Evolutionary conservation across 2,113 vertebrate genomes (phyloP), one percentile per base, ranked within the genome.

Genomic region (Nerophis lumbriciformis): DNA sequence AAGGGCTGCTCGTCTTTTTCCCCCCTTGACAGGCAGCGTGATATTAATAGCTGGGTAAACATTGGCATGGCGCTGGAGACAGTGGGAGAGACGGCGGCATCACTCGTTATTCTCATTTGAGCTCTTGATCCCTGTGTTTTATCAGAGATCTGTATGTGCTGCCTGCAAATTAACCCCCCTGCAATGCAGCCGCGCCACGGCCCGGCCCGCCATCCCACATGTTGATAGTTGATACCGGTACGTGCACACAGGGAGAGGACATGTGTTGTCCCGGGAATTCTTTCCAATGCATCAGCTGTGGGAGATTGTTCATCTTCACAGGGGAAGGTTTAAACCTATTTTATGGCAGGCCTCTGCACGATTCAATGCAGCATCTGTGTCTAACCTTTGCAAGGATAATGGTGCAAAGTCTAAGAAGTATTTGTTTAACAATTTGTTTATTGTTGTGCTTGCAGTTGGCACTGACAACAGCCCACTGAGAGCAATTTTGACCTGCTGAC

Each of bases 31-130:
- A 66, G 70, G 54, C 60, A 53, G 28, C n/a, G 6, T 65, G 76
- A 73, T 86, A 89, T 83, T 84, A 82, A 83, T 85, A 83, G 77
- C 69, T 69, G 71, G 61, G 71, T 85, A 83, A 87, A 86, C 79
- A 83, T 16, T 57, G 66, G 66, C 63, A 73, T 76, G 51, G 45
- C 78, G 75, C 62, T 50, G 77, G 75, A 79, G 75, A 84, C 74
- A 58, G 49, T 38, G 56, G 21, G 67, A 19, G 39, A 71, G 63
- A 62, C 76, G 66, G 68, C 50, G 54, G 11, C 15, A 64, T 63
- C 48, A 47, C 79, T 67, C 62, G 39, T 72, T 73, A 76, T 39
- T 50, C 68, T 19, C 47, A 53, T 76, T 53, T 77, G 76, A 87
- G 71, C 84, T 73, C 67, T 81, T 85, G 75, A 88, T 83, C 81